Conservation (phyloP, 1,140 invertebrate genomes). For the Drepana arcuata region DNA sequence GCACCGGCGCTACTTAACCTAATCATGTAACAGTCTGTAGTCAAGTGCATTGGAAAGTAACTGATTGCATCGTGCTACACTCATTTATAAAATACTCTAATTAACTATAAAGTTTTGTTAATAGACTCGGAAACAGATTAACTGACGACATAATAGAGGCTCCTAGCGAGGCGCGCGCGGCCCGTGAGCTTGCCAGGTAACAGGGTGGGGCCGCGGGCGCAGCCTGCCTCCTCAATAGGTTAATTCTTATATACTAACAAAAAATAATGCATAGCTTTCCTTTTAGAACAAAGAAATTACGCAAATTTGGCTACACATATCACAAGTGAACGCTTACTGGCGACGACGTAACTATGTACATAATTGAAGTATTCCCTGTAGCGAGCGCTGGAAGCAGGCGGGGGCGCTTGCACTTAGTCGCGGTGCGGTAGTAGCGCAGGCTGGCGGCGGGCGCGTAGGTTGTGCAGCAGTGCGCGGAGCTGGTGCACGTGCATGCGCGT, state of each 20-base stretch:
- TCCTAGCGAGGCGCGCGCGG: neutral
- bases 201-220: no score
- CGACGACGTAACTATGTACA: slow-evolving; percentile 57
- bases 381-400: slow-evolving; percentile 28
- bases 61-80: slow-evolving; percentile 31
- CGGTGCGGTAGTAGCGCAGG: no score
- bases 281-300: slow-evolving; percentile 72
- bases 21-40: slow-evolving; percentile 30
- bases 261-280: slow-evolving; percentile 68
- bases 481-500: slow-evolving; percentile 81
- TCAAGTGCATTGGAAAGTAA: slow-evolving; percentile 50
- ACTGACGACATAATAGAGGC: neutral
- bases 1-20: slow-evolving; percentile 34
- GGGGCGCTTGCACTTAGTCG: slow-evolving; percentile 29
- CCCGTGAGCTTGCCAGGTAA: no score
- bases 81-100: slow-evolving; percentile 35
- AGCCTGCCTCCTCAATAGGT: slow-evolving; percentile 32
- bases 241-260: slow-evolving; percentile 51
- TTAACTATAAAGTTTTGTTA: slow-evolving; percentile 29
- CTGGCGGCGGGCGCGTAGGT: slow-evolving; percentile 75
- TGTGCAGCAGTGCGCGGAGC: slow-evolving; percentile 77
- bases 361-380: slow-evolving; percentile 71
- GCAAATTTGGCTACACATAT: slow-evolving; percentile 72
- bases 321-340: slow-evolving; percentile 68
- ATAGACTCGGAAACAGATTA: slow-evolving; percentile 5